These are phyloP conservation scores for Rhamphomyia laevipes DNA, from an alignment of 2,888 invertebrate species.

Conservation along the genomic window DNA sequence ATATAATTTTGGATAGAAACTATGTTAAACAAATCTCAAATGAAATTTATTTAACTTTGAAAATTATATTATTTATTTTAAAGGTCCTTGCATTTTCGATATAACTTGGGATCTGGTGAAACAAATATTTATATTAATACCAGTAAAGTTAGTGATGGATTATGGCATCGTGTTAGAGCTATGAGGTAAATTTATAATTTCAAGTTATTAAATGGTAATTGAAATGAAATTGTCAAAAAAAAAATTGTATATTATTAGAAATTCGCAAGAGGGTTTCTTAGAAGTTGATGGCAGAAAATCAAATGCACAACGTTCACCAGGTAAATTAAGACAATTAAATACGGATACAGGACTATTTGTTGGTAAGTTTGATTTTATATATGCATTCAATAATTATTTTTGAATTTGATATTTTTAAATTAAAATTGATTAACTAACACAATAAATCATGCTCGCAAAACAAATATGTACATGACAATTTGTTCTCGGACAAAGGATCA, in stretches of 20 bases:
- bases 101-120: slow-evolving; percentile 80
- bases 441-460: too few relatives aligned
- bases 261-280: slow-evolving; percentile 73
- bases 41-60: neutral
- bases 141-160: slow-evolving; percentile 77
- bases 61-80: slow-evolving; percentile 3
- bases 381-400: neutral
- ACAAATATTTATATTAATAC: slow-evolving; percentile 73
- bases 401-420: neutral
- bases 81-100: slow-evolving; percentile 46
- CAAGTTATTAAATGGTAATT: neutral
- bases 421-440: neutral
- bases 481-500: too few relatives aligned
- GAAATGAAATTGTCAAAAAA: neutral
- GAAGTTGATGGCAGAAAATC: slow-evolving; percentile 82
- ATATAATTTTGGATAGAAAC: too few relatives aligned
- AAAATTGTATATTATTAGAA: slow-evolving; percentile 41
- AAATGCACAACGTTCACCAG: slow-evolving; percentile 69
- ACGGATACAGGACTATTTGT: slow-evolving; percentile 82
- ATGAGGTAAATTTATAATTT: slow-evolving; percentile 50
- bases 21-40: neutral
- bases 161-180: slow-evolving; percentile 65
- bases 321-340: slow-evolving; percentile 71
- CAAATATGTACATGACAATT: too few relatives aligned
- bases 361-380: slow-evolving; percentile 44